Base-by-base conservation (phyloP, 2,797 vertebrate genomes). In the Cossypha heuglini region DNA sequence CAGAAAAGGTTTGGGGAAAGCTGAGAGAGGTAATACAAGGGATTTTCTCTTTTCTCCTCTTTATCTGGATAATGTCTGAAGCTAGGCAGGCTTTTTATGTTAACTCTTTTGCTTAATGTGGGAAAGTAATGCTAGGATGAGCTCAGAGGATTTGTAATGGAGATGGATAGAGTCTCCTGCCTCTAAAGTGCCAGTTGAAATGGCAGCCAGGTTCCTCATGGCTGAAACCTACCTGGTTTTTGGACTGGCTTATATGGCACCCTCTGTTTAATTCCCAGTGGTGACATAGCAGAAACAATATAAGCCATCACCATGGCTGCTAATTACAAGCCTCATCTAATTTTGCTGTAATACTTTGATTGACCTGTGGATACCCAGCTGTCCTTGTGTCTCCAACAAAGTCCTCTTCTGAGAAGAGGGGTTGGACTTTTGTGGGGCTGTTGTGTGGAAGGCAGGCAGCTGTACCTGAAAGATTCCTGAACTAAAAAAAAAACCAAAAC, bases 91-190 rank as follows among this genome's bases (percentile, higher is more conserved):
- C 82, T 93, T 95, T 96, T 95, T 91, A 75, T 75, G 82, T 75
- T 68, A 93, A 88, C 91, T 93, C 88, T 94, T 95, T 91, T 95
- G 90, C 95, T 93, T 95, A 90, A 93, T 86, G 88, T 95, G 85
- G 83, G 88, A 91, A 95, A 94, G 91, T 96, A 78, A 91, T 75
- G 91, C 94, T 78, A 51, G 90, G 94, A 94, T 95, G 94, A 93
- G 94, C 94, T 75, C 58, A 24, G 78, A 91, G 91, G 91, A 92
- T 94, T 94, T 95, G 92, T 96, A 96, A 97, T 75, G 84, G 94
- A 95, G 93, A 92, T 94, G 88, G 75, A 88, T 68, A 26, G 88
- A 94, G 81, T 79, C 84, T 95, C 64, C 52, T 77, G 72, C 57
- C 64, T 92, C 87, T 80, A 2, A 91, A 93, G 62, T 81, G 72